Evolutionary conservation across 2,888 invertebrate species (phyloP), one percentile per base, ranked within the genome.

Genomic region (Ichneumoninae sp.): DNA sequence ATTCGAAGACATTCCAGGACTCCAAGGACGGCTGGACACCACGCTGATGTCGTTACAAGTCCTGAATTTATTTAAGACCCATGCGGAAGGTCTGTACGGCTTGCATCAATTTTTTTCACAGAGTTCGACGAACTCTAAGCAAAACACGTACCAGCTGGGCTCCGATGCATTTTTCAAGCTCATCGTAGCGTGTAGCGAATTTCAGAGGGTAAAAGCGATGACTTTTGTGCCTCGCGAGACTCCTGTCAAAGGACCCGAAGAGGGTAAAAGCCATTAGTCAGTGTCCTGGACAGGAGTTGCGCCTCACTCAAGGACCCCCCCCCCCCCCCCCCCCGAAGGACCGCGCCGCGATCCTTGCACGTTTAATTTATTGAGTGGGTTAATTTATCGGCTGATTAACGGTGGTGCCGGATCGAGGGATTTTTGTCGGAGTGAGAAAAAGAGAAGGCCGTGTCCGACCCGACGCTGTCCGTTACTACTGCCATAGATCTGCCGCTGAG

Each of bases 341-440:
- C 3, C 26, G 16, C n/a, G 22, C 57, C 3, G 54, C 62, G 71
- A 80, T 57, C 60, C 70, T 62, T 68, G 40, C 82, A 79, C 84
- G 71, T 84, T 82, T 82, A 82, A 84, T 84, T 84, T 84, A 82
- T 84, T 47, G 44, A 47, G 16, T 47, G 16, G 44, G 16, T 84
- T 82, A 82, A 84, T 84, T 84, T 84, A 82, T 84, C 82, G 82
- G 60, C 84, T 82, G 82, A 82, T 84, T 76, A 76, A 82, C 84
- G 75, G 79, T 80, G 47, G 19, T 75, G 57, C 69, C 50, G 19
- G 13, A 54, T 74, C 30, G 57, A 72, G 30, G 44, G 50, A 80
- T 54, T 74, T 69, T 74, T 44, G 22, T 70, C 52, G 8, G 1
- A n/a, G 5, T 8, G 26, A 3, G 44, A 50, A 65, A 36, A 71